Evolutionary conservation across 2,888 invertebrate species (phyloP), one percentile per base, ranked within the genome.

Genomic region (Tineola bisselliella): DNA sequence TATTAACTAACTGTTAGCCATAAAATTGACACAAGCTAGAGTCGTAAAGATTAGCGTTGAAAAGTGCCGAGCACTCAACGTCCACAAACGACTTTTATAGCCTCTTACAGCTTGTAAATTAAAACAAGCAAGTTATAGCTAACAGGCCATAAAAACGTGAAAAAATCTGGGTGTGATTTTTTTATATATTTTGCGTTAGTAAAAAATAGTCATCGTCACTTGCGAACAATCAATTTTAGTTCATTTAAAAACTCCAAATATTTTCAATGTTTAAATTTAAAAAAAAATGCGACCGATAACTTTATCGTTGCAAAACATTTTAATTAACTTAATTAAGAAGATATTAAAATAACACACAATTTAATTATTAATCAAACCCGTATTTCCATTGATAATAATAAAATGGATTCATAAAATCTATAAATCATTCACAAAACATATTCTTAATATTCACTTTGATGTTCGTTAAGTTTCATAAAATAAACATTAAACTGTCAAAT

Each of bases 11-110:
- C 75, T 70, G 75, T 76, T 71, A 70, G 67, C 67, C 71, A 70
- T 79, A 73, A 78, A 75, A 71, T 76, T 74, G 77, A 78, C 77
- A 73, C 72, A 74, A 75, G 72, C 73, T 70, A 18, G 69, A 63
- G 67, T 69, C 70, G 68, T 79, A 72, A 75, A 79, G 74, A 77
- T 79, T 77, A 75, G 69, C 67, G 63, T 67, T 66, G 61, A 61
- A 52, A 61, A 61, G 61, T 44, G 61, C 8, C 25, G 25, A 58
- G 58, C 48, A 57, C 57, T 61, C 44, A 58, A 57, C 31, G 61
- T 17, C 58, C 44, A 44, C 1, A 44, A 18, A 15, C 44, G 44
- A 58, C 48, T 58, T 61, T 61, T 58, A 61, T 44, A 44, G 56
- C 44, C 58, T 58, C 58, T 61, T 44, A 58, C 44, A 43, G 43